A percentile compares a stretch with the other conserved stretches of the same genome.
Conservation (phyloP, 2,888 invertebrate species). For the Neoaliturus tenellus region DNA sequence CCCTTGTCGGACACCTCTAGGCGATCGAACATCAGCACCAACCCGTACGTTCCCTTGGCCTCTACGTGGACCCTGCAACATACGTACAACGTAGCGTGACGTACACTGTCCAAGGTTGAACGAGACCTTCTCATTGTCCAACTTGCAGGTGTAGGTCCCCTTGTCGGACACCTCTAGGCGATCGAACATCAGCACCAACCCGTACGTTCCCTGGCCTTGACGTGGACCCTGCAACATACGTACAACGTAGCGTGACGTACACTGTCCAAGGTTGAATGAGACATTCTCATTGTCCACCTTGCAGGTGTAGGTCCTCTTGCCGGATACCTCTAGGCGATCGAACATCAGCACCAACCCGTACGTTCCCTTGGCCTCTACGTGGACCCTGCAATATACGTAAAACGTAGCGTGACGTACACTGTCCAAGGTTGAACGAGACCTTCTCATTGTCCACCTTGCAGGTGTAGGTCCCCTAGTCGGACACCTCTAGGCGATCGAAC, state of each 20-base stretch:
- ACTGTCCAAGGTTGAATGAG: no score
- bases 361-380: background rate
- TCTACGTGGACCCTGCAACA: slow-evolving; percentile 18
- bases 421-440: slow-evolving; percentile 56
- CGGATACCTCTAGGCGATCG: background rate
- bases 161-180: slow-evolving; percentile 1
- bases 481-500: background rate
- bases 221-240: background rate
- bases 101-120: no score
- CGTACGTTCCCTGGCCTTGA: background rate
- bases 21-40: background rate
- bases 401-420: no score
- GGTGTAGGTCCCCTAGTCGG: background rate
- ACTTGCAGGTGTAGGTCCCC: background rate
- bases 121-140: background rate
- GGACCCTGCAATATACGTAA: background rate
- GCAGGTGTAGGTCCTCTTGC: background rate
- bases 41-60: background rate
- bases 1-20: slow-evolving; percentile 8
- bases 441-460: background rate
- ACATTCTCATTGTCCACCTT: background rate
- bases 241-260: no score
- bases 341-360: background rate
- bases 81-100: no score
- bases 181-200: background rate